Conservation (phyloP, 2,888 invertebrate genomes). For the Cacoxenus indagator region DNA sequence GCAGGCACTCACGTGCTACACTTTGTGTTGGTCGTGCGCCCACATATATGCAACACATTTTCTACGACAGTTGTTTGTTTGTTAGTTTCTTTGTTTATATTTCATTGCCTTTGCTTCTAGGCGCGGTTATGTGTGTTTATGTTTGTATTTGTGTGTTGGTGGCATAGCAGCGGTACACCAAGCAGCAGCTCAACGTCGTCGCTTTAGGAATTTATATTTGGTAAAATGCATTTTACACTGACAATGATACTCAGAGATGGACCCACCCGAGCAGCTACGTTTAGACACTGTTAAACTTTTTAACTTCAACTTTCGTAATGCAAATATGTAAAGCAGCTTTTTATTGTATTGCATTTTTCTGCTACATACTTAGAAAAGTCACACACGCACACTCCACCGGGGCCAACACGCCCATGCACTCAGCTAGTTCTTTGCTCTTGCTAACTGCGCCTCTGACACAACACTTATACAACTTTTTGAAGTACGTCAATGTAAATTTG, state of each 20-base stretch:
- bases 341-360: conserved; percentile 13
- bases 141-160: not conserved
- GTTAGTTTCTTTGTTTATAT: conserved; percentile 9
- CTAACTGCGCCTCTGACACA: not conserved
- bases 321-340: conserved; percentile 20
- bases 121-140: not conserved
- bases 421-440: not conserved
- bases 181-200: not conserved
- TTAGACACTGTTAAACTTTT: conserved; percentile 2
- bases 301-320: conserved; percentile 18
- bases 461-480: conserved; percentile 34
- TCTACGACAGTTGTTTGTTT: not conserved
- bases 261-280: not conserved
- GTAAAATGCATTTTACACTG: conserved; percentile 16
- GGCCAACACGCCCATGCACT: not conserved
- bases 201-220: conserved; percentile 19
- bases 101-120: conserved; percentile 13
- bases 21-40: not conserved
- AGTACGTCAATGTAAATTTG: conserved; percentile 60
- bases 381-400: not conserved
- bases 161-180: conserved; percentile 16
- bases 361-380: not conserved
- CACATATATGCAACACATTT: conserved; percentile 10
- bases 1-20: not conserved
- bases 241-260: conserved; percentile 13